Base-by-base conservation (phyloP, 2,888 invertebrate genomes). In the Plusia festucae region DNA sequence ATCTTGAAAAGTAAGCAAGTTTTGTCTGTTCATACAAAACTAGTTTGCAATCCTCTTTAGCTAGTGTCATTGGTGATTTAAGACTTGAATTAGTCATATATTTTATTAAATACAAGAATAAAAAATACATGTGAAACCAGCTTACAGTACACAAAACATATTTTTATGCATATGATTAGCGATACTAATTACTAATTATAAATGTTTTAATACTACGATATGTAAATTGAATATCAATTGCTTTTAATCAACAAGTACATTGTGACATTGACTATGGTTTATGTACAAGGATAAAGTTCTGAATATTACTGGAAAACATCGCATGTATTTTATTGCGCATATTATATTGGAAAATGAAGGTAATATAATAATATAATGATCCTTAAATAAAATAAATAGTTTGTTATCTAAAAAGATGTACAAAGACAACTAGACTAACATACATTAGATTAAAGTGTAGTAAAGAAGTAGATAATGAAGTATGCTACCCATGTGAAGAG, bases 191-290 rank as follows among this genome's bases (percentile, higher is more conserved):
- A 30, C n/a, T 40, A n/a, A n/a, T n/a, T 40, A n/a, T 40, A 6
- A n/a, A n/a, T 40, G 40, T 40, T 40, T n/a, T 51, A 68, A 72
- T 56, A 34, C 16, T 46, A 52, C n/a, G 13, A 20, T 40, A 68
- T 40, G 44, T 40, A 46, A 58, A 60, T 74, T 18, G 0, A 18
- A 60, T 57, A 32, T 51, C 40, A 73, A 16, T 70, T 34, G 22
- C 56, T 60, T 61, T 64, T n/a, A 58, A 32, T 49, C 58, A 32
- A 60, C 18, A 56, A 74, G 60, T 53, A 65, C 68, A 65, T 74
- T 53, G 44, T 13, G 70, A 34, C 70, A 70, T 64, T 74, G 70
- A 51, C 65, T 78, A 56, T 70, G 40, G 65, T 63, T 71, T 53
- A 27, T 40, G 15, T 55, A 51, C 60, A 40, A 57, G 46, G 51